phyloP scores from a whole-genome alignment of 1,140 invertebrate genomes.

The Melipona quadrifasciata region DNA sequence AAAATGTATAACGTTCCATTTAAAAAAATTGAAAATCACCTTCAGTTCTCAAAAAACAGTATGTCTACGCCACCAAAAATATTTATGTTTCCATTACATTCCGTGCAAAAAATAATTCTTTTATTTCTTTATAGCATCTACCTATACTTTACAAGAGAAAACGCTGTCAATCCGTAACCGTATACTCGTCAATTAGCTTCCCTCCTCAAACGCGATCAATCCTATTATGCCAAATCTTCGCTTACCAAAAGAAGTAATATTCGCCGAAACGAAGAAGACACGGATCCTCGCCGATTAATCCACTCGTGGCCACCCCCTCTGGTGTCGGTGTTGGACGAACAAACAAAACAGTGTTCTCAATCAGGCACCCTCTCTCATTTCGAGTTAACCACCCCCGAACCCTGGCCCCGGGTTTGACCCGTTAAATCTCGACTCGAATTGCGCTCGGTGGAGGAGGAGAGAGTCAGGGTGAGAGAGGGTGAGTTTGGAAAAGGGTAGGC shows the following conservation, averaged over 20 bases:
- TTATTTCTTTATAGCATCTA: too few relatives aligned
- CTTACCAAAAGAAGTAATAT: background rate
- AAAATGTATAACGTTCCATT: too few relatives aligned
- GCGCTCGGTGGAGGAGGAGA: conserved; percentile 56
- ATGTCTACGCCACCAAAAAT: too few relatives aligned
- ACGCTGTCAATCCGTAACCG: too few relatives aligned
- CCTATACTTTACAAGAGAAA: too few relatives aligned
- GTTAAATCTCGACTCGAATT: conserved; percentile 78
- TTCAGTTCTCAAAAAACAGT: too few relatives aligned
- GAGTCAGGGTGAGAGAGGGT: conserved; percentile 14
- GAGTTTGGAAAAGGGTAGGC: conserved; percentile 25
- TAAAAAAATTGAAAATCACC: too few relatives aligned
- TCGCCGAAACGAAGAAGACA: background rate
- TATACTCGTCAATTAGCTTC: background rate
- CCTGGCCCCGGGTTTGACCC: conserved; percentile 75
- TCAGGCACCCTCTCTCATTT: conserved; percentile 74
- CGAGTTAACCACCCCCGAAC: conserved; percentile 56
- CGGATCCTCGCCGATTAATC: conserved; percentile 26
- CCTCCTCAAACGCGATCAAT: too few relatives aligned
- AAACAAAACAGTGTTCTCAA: conserved; percentile 81
- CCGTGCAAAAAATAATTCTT: too few relatives aligned
- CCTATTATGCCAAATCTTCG: background rate
- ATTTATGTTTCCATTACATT: too few relatives aligned
- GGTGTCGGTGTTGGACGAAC: conserved; percentile 63
- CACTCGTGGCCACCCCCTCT: conserved; percentile 31